Evolutionary conservation across 1,140 invertebrate genomes (phyloP), one percentile per base, ranked within the genome.

Genomic region (Coelopa frigida): DNA sequence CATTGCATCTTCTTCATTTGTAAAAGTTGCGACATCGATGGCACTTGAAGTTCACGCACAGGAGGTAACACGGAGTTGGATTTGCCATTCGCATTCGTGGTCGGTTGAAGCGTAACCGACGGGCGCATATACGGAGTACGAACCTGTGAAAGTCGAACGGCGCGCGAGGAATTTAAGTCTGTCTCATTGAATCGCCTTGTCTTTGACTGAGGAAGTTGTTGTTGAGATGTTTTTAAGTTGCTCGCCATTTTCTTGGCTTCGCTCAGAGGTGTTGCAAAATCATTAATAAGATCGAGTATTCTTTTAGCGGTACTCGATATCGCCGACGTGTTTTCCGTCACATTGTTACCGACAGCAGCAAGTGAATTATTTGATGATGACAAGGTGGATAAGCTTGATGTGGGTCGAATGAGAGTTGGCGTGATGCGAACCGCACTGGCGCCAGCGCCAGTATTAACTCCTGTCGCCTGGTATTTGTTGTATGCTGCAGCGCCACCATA

Each of bases 401-500:
- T 51, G 36, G 55, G 55, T 17, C 52, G 41, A 20, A 56, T 56
- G 24, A 54, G 20, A 6, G 42, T 47, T 10, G 44, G 42, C 22
- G 42, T 50, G 21, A 47, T 46, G 6, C 38, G 37, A 10, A 53
- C 18, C 12, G n/a, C 33, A 23, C 38, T 48, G 22, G 40, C 33
- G 7, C 44, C 49, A 22, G 35, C 18, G 38, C 37, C 27, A 35
- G 45, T 31, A 21, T 38, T 36, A 36, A 33, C 41, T 43, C 23
- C 49, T 38, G 40, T 74, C 67, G 47, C 72, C n/a, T n/a, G n/a
- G 56, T 72, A 73, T 46, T 70, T 71, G 21, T 75, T 75, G 44
- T 81, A 78, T 3, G 80, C 78, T 31, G 84, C 78, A 27, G 83
- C 79, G 35, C 88, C 88, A 21, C 89, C 88, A 70, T 84, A 92